phyloP scores from a whole-genome alignment of 1,140 invertebrate genomes.

The Thaumatotibia leucotreta region DNA sequence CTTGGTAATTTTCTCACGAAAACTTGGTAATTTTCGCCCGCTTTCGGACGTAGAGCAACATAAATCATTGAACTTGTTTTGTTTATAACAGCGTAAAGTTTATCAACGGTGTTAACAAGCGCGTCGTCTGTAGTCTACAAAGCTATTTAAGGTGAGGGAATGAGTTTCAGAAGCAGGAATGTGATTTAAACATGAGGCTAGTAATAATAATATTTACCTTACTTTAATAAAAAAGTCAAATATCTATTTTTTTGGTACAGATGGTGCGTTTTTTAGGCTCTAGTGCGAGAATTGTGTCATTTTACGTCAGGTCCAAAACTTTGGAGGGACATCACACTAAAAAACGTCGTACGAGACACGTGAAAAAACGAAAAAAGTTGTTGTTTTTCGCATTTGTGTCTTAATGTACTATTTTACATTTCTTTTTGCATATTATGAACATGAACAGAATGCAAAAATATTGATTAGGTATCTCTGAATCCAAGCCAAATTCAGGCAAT shows the following conservation, averaged over 20 bases:
- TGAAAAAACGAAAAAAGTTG: too few species aligned
- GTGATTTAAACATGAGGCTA: background rate
- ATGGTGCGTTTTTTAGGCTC: background rate
- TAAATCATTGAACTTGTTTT: conserved; percentile 60
- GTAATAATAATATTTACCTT: background rate
- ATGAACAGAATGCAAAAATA: too few species aligned
- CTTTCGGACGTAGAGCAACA: conserved; percentile 42
- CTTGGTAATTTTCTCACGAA: conserved; percentile 28
- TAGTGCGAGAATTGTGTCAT: too few species aligned
- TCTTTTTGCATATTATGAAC: too few species aligned
- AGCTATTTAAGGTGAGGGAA: background rate
- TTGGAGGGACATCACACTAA: too few species aligned
- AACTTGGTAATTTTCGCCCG: conserved; percentile 54
- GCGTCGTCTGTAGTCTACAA: background rate
- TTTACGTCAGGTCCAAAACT: too few species aligned
- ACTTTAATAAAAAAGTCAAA: background rate
- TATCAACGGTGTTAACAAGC: conserved; percentile 29
- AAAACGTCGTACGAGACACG: too few species aligned
- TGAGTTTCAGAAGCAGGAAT: background rate
- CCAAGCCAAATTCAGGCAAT: too few species aligned
- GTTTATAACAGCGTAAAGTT: conserved; percentile 41
- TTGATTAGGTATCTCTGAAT: too few species aligned
- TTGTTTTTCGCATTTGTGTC: too few species aligned
- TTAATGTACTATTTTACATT: too few species aligned
- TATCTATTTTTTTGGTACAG: background rate